Base-by-base conservation (phyloP, 2,113 vertebrate genomes). In the Petroica traversi region DNA sequence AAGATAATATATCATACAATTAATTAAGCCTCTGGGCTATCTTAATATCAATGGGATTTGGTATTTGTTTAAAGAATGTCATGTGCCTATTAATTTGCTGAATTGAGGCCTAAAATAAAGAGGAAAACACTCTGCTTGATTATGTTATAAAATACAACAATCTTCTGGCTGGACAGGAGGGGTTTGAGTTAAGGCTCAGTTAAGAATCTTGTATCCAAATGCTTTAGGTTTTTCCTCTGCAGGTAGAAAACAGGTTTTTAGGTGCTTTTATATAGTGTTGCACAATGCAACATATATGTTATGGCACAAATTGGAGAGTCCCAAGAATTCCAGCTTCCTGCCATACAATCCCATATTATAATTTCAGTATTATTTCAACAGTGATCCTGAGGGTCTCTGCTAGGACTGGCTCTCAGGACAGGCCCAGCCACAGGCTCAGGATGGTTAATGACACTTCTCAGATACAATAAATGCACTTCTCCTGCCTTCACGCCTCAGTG, bases 251-350 rank as follows among this genome's bases (percentile, higher is more conserved):
- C 4, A 43, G 5, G 2, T 58, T 85, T 82, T 36, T 5, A 29
- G 5, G 26, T 2, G 0, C 0, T 52, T 75, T 57, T 68, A 20
- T 38, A 4, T n/a, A 38, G 3, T 5, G 1, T 9, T 14, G 6
- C 16, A n/a, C 1, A 1, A 29, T 52, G 22, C 2, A 31, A 20
- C 4, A 6, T 3, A 11, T 5, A 14, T 16, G 26, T 6, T 14
- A 28, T 3, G 6, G 9, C 12, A 46, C 9, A 49, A 57, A 20
- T 6, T 18, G 7, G 4, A 73, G 26, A 14, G 4, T 69, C 18
- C 26, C 67, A 26, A 62, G 34, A 62, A 46, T 83, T 83, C 20
- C 26, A 46, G 5, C 17, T 45, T 43, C 17, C 6, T 40, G 9
- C 8, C 26, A 8, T 40, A 12, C 23, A 86, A 58, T 49, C 8